A percentile compares a stretch with the other conserved stretches of the same genome.
Conservation (phyloP, 2,888 invertebrate genomes). For the Hymenopus coronatus region DNA sequence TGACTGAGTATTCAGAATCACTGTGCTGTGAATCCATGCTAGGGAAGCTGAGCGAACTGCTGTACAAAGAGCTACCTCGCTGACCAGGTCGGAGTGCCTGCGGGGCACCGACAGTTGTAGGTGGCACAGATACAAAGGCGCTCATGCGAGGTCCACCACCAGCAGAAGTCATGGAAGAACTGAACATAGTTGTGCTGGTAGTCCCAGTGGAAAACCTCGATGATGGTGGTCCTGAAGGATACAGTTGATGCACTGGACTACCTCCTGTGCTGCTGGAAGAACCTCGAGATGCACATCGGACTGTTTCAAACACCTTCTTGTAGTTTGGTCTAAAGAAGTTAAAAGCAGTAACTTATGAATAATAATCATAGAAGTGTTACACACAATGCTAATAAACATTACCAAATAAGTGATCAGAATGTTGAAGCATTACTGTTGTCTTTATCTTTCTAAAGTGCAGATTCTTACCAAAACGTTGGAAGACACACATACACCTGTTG, state of each 20-base stretch:
- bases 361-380: not conserved
- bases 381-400: not conserved
- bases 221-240: slow-evolving; percentile 21
- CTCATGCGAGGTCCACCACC: slow-evolving; percentile 28
- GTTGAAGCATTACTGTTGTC: not conserved
- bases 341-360: no score
- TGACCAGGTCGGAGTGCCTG: slow-evolving; percentile 19
- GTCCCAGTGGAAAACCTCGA: slow-evolving; percentile 12
- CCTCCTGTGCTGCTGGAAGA: slow-evolving; percentile 46
- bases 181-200: slow-evolving; percentile 15
- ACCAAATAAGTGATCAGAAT: not conserved
- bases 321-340: slow-evolving; percentile 63
- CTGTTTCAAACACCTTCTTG: slow-evolving; percentile 89
- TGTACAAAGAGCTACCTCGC: slow-evolving; percentile 16
- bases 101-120: not conserved
- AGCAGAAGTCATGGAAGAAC: slow-evolving; percentile 15
- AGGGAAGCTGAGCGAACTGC: slow-evolving; percentile 34
- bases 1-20: slow-evolving; percentile 56
- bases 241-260: slow-evolving; percentile 52
- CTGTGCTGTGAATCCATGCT: slow-evolving; percentile 56
- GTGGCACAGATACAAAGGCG: slow-evolving; percentile 13
- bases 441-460: no score
- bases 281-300: slow-evolving; percentile 71
- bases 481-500: no score
- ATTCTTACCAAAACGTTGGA: no score